Conservation (phyloP, 1,140 invertebrate genomes). For the Eumaeus atala region DNA sequence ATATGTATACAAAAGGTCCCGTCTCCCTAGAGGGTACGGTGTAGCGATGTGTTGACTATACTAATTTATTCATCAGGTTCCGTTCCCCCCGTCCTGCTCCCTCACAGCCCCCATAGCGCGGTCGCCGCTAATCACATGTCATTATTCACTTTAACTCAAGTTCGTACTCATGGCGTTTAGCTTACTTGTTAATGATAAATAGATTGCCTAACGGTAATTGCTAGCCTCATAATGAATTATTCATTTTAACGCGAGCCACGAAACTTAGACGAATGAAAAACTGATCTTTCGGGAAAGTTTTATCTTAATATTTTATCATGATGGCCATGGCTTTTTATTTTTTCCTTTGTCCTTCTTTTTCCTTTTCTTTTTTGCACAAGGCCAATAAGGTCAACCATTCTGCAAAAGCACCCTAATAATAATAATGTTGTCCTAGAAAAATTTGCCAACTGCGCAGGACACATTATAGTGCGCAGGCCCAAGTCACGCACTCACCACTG, state of each 20-base stretch:
- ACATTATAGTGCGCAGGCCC: too few species aligned
- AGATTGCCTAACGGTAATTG: slow-evolving; percentile 13
- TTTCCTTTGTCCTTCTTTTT: too few species aligned
- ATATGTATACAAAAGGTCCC: slow-evolving; percentile 9
- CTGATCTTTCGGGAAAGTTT: not conserved
- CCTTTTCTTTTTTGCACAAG: too few species aligned
- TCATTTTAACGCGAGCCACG: slow-evolving; percentile 4
- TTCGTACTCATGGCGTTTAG: slow-evolving; percentile 16
- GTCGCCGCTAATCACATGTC: slow-evolving; percentile 20
- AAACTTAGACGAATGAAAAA: slow-evolving; percentile 1
- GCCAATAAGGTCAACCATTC: too few species aligned
- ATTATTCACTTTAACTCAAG: slow-evolving; percentile 27
- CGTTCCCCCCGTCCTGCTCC: not conserved
- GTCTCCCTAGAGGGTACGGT: slow-evolving; percentile 3
- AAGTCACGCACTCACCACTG: too few species aligned
- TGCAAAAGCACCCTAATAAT: too few species aligned
- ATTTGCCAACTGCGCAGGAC: too few species aligned
- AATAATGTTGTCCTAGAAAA: too few species aligned
- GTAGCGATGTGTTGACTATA: slow-evolving; percentile 10
- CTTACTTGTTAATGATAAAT: slow-evolving; percentile 18
- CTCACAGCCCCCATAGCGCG: not conserved
- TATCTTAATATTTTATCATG: slow-evolving; percentile 6
- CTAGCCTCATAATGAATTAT: slow-evolving; percentile 4
- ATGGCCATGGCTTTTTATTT: too few species aligned
- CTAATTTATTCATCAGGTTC: slow-evolving; percentile 17